Base-by-base conservation (phyloP, 2,113 vertebrate genomes). In the Emydura subglobosa region DNA sequence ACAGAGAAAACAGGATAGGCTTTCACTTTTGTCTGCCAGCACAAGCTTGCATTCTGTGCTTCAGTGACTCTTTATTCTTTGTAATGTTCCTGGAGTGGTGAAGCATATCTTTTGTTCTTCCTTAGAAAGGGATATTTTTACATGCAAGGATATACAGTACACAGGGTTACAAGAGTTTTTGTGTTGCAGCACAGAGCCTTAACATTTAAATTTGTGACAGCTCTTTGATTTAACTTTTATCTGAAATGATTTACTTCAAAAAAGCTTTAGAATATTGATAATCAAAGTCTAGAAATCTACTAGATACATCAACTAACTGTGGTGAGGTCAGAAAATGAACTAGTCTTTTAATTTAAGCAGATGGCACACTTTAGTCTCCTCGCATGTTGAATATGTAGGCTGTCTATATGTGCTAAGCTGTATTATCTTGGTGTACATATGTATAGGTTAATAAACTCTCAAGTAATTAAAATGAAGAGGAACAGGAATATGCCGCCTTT, bases 1-100 rank as follows among this genome's bases (percentile, higher is more conserved):
- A 95, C 90, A 97, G 93, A 87, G 97, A 97, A 96, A 97, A 97
- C 97, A 97, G 96, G 96, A 97, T 96, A 95, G 96, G 97, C 97
- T 97, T 97, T 97, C 97, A 97, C 97, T 97, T 97, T 97, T 97
- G 97, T 97, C 94, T 95, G 96, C 90, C 96, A 97, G 96, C 95
- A 97, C 97, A 97, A 95, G 97, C 97, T 97, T 97, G 96, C 96
- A 97, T 97, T 97, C 95, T 97, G 96, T 97, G 96, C 97, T 97
- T 97, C 97, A 97, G 96, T 96, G 96, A 96, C 97, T 97, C 97
- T 97, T 97, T 97, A 97, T 97, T 97, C 96, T 89, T 92, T 97
- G 96, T 91, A 96, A 96, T 96, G 97, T 94, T 97, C 96, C 96
- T 97, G 96, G 94, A 97, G 96, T 97, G 93, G 85, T 95, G 96